A percentile compares a stretch with the other conserved stretches of the same genome.
Conservation (phyloP, 2,888 invertebrate species). For the Leucophenga maculata region DNA sequence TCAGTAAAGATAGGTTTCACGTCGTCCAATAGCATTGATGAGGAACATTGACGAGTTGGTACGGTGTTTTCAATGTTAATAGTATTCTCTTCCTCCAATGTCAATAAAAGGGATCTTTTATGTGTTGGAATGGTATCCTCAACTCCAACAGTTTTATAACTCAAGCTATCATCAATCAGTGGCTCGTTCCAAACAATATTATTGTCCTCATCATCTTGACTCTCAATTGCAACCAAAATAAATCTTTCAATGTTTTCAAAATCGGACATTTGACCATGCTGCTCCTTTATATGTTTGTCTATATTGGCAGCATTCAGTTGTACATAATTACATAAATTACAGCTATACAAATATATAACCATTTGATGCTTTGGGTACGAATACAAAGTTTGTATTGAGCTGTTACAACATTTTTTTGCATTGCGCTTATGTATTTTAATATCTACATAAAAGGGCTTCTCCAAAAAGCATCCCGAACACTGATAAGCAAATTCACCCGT, state of each 20-base stretch:
- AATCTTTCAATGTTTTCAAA: conserved; percentile 39
- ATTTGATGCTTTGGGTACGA: conserved; percentile 44
- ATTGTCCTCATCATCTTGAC: conserved; percentile 29
- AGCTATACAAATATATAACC: conserved; percentile 52
- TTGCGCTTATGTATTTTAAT: conserved; percentile 48
- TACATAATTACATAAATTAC: conserved; percentile 54
- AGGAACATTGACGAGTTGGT: not conserved
- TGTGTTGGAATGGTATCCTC: no score
- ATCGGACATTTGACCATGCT: conserved; percentile 41
- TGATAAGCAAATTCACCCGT: conserved; percentile 57
- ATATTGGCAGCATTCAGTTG: conserved; percentile 58
- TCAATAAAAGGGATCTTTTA: no score
- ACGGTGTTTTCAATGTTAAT: no score
- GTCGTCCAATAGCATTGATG: not conserved
- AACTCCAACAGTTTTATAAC: not conserved
- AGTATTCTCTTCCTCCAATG: no score
- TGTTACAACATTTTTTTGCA: conserved; percentile 46
- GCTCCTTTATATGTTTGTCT: conserved; percentile 54
- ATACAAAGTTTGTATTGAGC: conserved; percentile 45
- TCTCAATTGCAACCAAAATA: conserved; percentile 50
- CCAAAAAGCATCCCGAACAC: conserved; percentile 46
- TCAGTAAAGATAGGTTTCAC: not conserved
- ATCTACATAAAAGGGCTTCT: conserved; percentile 50
- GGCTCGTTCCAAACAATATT: conserved; percentile 8
- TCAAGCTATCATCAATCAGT: not conserved